Evolutionary conservation across 1,140 invertebrate species (phyloP), one percentile per base, ranked within the genome.

Genomic region (Papilio polyxenes): DNA sequence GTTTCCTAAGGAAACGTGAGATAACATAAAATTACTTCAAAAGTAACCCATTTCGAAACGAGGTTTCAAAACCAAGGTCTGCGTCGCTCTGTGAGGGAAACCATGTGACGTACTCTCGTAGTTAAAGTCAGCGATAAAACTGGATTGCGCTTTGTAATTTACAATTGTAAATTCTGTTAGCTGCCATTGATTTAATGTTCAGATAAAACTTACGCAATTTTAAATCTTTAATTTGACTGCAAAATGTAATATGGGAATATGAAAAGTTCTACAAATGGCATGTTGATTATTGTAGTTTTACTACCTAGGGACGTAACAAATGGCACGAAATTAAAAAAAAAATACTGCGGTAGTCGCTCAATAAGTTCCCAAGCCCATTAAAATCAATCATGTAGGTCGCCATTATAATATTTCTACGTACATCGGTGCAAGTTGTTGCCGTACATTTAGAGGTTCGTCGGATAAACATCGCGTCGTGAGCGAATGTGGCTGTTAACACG

Each of bases 401-500:
- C 87, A 92, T 92, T 92, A 92, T 83, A 86, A 83, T 82, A 89
- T 92, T 92, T 91, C 90, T 86, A 91, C 87, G n/a, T 65, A 89
- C 88, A 85, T 88, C 85, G 87, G 84, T 81, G 77, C 83, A 78
- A 83, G 49, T 83, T 80, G 81, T 83, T 82, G 85, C 86, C 85
- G 86, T 86, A 83, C 84, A 87, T 92, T 94, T 93, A 92, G 89
- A 91, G 92, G 89, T 91, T 92, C 82, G 87, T 83, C 87, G 90
- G 92, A 92, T 94, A 93, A 93, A 91, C 90, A 93, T 91, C 89
- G 86, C 83, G 90, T 94, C 93, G 93, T 94, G 93, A 92, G 92
- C 89, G 92, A 94, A 94, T 92, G 89, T 91, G 91, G 84, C 92
- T 93, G 92, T 93, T 94, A 93, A 93, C 93, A 94, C 92, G 88